Evolutionary conservation across 2,888 invertebrate genomes (phyloP).

Genomic region (Oligia fasciuncula): DNA sequence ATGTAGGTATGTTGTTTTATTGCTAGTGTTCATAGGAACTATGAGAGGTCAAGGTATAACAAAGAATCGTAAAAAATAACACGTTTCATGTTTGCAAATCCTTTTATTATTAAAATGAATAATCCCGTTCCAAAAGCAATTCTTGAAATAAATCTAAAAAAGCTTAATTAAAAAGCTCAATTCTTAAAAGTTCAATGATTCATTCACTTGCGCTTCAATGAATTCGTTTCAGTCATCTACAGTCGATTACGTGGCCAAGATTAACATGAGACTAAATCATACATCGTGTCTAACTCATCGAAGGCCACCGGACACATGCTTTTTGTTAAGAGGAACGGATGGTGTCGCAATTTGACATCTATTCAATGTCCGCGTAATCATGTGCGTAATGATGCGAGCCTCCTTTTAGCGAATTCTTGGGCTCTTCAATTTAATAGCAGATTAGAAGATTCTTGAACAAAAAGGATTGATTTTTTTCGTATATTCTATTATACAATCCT

Average conservation of each 20-base stretch:
- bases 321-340: constrained; percentile 80
- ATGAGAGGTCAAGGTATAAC: constrained; percentile 47
- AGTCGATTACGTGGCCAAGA: constrained; percentile 53
- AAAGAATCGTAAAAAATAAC: constrained; percentile 18
- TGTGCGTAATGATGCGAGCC: constrained; percentile 73
- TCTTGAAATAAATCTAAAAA: background rate
- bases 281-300: constrained; percentile 68
- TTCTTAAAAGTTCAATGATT: constrained; percentile 46
- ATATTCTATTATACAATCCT: background rate
- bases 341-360: constrained; percentile 75
- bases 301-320: constrained; percentile 82
- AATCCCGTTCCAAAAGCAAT: constrained; percentile 20
- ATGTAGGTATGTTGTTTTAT: constrained; percentile 19
- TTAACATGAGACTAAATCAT: constrained; percentile 65
- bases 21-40: constrained; percentile 17
- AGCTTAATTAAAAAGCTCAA: constrained; percentile 20
- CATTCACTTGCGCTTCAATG: constrained; percentile 49
- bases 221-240: constrained; percentile 41
- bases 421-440: background rate
- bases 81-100: constrained; percentile 26
- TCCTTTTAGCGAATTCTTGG: constrained; percentile 54
- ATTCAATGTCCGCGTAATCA: constrained; percentile 75
- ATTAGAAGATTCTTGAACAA: background rate
- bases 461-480: background rate
- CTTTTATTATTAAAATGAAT: constrained; percentile 10